Conservation (phyloP, 2,113 vertebrate genomes). For the Ceyx cyanopectus region DNA sequence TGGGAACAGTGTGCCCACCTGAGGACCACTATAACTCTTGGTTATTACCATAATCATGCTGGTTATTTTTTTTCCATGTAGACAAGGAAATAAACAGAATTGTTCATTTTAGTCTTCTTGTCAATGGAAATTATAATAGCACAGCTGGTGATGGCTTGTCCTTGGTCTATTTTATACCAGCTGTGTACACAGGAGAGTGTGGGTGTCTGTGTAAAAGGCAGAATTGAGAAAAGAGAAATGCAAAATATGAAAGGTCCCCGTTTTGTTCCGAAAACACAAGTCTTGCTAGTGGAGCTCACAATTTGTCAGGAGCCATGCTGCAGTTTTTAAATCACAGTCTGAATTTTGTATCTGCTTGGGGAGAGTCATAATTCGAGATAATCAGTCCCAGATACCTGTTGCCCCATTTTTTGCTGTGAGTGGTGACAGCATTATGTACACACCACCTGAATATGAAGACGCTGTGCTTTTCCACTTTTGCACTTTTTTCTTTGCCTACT, state of each 20-base stretch:
- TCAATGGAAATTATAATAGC: conserved; percentile 18
- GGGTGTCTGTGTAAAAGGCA: background rate
- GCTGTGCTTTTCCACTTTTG: background rate
- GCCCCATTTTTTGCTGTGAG: background rate
- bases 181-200: background rate
- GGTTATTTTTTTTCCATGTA: conserved; percentile 26
- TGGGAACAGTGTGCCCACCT: conserved; percentile 9
- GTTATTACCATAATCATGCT: conserved; percentile 29
- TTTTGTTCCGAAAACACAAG: background rate
- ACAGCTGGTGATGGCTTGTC: background rate
- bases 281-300: background rate
- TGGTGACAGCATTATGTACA: background rate
- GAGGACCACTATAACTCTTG: conserved; percentile 27
- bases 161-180: background rate
- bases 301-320: accelerated
- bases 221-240: background rate
- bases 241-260: background rate
- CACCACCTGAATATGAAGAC: background rate
- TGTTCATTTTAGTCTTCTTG: conserved; percentile 11
- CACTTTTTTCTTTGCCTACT: background rate
- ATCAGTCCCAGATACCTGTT: background rate
- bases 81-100: background rate
- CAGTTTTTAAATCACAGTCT: background rate
- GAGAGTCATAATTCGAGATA: background rate
- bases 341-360: background rate